A percentile compares a stretch with the other conserved stretches of the same genome.
Evolutionary conservation across 2,113 vertebrate species (phyloP).

Genomic region (Elanus axillaris): DNA sequence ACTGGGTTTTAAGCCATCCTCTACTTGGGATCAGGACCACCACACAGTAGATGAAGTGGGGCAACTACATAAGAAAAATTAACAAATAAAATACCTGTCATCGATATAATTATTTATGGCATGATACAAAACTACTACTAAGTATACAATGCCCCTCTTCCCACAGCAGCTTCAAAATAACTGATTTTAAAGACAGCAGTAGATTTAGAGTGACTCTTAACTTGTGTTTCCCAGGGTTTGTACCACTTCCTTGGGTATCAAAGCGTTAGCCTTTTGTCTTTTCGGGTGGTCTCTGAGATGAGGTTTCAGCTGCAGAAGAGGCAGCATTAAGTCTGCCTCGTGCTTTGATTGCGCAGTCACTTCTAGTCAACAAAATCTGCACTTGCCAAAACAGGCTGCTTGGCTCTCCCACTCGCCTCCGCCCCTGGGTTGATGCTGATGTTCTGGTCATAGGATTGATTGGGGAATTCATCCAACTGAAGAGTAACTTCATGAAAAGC

Average conservation of each 20-base stretch:
- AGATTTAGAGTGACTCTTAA: background rate
- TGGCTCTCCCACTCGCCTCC: background rate
- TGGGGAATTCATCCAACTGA: background rate
- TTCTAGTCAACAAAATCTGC: background rate
- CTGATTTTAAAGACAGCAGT: background rate
- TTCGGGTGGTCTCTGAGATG: background rate
- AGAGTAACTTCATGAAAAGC: background rate
- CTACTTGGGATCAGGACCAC: background rate
- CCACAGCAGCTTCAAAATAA: background rate
- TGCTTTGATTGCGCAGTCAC: background rate
- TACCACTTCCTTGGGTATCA: background rate
- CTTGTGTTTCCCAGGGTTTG: background rate
- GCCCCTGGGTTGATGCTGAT: background rate
- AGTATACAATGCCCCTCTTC: background rate
- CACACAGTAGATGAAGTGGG: background rate
- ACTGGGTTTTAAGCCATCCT: background rate
- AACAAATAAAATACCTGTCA: background rate
- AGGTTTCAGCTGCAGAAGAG: background rate
- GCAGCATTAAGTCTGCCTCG: background rate
- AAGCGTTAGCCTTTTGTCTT: background rate
- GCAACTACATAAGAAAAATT: background rate
- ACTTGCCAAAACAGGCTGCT: background rate
- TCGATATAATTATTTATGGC: background rate
- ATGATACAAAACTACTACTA: background rate
- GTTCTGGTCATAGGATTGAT: background rate